phyloP scores from a whole-genome alignment of 2,797 vertebrate species.

The Brotula barbata region DNA sequence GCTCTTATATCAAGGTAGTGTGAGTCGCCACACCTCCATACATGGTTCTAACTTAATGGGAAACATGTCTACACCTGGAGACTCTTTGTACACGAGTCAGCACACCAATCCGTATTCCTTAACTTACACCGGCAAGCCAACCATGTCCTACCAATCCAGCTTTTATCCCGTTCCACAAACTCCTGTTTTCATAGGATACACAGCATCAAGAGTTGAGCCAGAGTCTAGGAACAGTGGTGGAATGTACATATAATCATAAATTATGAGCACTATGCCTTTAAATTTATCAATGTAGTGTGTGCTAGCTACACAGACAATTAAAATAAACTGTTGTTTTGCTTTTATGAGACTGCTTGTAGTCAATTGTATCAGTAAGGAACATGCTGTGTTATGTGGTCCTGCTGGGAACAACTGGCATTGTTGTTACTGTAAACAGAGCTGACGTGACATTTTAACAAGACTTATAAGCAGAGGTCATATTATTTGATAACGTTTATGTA shows the following conservation, averaged over 20 bases:
- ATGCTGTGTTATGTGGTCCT: no score
- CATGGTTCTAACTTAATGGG: slow-evolving; percentile 37
- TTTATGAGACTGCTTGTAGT: no score
- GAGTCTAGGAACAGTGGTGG: slow-evolving; percentile 43
- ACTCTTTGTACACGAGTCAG: slow-evolving; percentile 52
- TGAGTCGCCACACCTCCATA: slow-evolving; percentile 36
- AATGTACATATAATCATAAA: slow-evolving; percentile 67
- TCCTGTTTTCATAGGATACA: slow-evolving; percentile 69
- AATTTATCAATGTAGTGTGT: no score
- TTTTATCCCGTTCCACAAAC: slow-evolving; percentile 59
- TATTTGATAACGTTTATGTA: no score
- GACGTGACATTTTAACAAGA: no score
- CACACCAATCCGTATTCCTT: slow-evolving; percentile 27
- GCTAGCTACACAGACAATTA: no score
- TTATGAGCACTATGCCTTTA: no score
- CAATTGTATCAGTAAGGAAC: no score
- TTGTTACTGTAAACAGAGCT: no score
- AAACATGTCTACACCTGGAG: slow-evolving; percentile 45
- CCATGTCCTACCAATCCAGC: slow-evolving; percentile 55
- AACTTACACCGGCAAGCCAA: slow-evolving; percentile 20
- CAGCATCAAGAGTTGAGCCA: slow-evolving; percentile 45
- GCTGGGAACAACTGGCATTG: no score
- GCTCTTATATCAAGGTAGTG: slow-evolving; percentile 47
- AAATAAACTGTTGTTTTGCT: no score
- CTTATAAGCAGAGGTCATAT: no score